phyloP scores from a whole-genome alignment of 2,797 vertebrate genomes.

The Gadopsis marmoratus region DNA sequence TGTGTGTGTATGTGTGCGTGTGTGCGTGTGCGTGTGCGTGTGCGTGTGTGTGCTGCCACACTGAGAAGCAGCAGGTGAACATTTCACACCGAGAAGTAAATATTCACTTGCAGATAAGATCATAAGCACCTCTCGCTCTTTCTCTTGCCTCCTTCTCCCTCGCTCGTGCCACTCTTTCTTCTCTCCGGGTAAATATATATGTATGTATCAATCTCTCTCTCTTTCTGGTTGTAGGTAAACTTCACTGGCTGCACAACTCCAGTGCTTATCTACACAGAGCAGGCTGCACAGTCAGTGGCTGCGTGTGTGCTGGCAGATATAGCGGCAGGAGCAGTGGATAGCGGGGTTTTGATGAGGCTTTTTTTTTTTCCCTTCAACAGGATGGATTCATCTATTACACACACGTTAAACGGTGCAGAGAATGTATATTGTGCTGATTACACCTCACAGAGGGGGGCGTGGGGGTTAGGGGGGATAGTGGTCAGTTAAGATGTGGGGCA shows the following conservation, averaged over 20 bases:
- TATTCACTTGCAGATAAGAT: constrained; percentile 75
- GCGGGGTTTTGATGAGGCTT: constrained; percentile 21
- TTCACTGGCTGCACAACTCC: constrained; percentile 68
- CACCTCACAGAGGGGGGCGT: constrained; percentile 46
- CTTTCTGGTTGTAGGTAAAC: constrained; percentile 68
- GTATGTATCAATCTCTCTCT: constrained; percentile 56
- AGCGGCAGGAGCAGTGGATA: constrained; percentile 54
- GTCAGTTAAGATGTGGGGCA: constrained; percentile 40
- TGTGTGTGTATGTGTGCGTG: no score
- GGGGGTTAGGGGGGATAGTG: constrained; percentile 1
- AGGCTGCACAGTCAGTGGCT: constrained; percentile 61
- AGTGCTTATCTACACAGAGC: constrained; percentile 80
- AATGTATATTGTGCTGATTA: constrained; percentile 42
- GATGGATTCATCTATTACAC: constrained; percentile 37
- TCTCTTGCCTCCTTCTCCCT: constrained; percentile 46
- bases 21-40: neutral
- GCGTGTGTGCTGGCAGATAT: constrained; percentile 45
- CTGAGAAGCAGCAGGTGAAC: constrained; percentile 51
- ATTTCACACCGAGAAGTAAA: constrained; percentile 71
- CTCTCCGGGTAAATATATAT: constrained; percentile 63
- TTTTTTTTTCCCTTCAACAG: constrained; percentile 17
- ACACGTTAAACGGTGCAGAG: constrained; percentile 25
- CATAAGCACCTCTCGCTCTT: constrained; percentile 64
- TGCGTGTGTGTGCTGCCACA: constrained; percentile 39
- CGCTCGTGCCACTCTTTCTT: constrained; percentile 47